Conservation (phyloP, 2,113 vertebrate species). For the Daboia siamensis region DNA sequence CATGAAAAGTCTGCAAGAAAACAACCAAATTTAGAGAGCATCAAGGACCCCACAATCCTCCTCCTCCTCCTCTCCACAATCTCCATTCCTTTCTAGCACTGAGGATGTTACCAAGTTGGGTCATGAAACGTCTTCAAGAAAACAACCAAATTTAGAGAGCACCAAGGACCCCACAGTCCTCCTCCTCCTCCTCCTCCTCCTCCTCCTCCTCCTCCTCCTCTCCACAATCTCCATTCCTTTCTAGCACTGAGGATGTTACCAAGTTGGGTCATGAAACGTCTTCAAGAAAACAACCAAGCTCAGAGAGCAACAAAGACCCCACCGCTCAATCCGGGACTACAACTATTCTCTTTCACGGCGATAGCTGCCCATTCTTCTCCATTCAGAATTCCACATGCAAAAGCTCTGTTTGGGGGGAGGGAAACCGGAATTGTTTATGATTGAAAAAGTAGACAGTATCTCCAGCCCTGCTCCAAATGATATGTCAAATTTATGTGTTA, state of each 20-base stretch:
- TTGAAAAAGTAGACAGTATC: neutral
- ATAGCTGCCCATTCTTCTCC: neutral
- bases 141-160: neutral
- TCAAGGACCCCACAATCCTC: neutral
- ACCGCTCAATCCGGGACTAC: neutral
- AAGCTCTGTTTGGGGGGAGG: neutral
- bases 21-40: neutral
- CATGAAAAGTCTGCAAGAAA: neutral
- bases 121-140: neutral
- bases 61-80: too few species aligned
- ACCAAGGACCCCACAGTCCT: neutral
- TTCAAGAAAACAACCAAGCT: neutral
- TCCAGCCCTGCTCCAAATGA: neutral
- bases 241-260: neutral
- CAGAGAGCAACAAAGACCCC: neutral
- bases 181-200: too few species aligned
- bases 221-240: neutral
- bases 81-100: neutral
- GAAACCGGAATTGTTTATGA: neutral
- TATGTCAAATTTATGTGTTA: neutral
- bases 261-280: neutral
- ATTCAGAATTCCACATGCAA: neutral
- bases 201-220: too few species aligned
- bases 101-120: neutral
- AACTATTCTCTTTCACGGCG: neutral